Percentiles rank a stretch among this genome's conserved stretches.
Evolutionary conservation across 2,888 invertebrate species (phyloP).

Genomic region (Agrilus cyanescens): DNA sequence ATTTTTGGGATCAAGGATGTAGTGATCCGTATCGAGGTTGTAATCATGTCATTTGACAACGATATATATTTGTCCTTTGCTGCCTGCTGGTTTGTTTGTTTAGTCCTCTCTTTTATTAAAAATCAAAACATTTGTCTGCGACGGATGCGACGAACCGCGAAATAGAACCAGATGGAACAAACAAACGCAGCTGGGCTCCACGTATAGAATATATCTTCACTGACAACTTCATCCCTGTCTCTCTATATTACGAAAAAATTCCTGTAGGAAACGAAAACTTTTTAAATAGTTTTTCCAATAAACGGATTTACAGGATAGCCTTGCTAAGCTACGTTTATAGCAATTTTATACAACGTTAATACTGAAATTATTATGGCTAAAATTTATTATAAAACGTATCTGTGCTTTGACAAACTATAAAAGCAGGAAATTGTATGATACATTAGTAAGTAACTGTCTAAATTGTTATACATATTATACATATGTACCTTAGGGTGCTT

Average conservation of each 20-base stretch:
- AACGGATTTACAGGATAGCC: neutral
- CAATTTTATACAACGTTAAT: too few species aligned
- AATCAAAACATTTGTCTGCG: conserved; percentile 24
- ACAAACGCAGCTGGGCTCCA: conserved; percentile 29
- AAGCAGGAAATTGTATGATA: too few species aligned
- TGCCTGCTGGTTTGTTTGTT: conserved; percentile 6
- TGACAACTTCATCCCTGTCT: too few species aligned
- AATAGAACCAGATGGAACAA: conserved; percentile 35
- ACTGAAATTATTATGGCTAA: too few species aligned
- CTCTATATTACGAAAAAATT: neutral
- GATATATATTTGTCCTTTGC: conserved; percentile 6
- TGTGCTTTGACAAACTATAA: too few species aligned
- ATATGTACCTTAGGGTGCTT: too few species aligned
- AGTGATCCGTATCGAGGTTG: conserved; percentile 11
- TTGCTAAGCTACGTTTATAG: too few species aligned
- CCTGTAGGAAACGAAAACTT: too few species aligned
- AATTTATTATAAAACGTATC: too few species aligned
- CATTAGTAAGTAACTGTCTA: too few species aligned
- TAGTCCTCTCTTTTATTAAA: conserved; percentile 23
- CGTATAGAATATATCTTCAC: neutral
- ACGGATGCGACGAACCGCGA: conserved; percentile 30
- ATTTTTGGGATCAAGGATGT: too few species aligned
- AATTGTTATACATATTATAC: too few species aligned
- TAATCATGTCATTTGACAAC: conserved; percentile 21
- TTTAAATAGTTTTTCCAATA: neutral